A percentile compares a stretch with the other conserved stretches of the same genome.
Evolutionary conservation across 2,797 vertebrate species (phyloP).

Genomic region (Epinephelus coioides): DNA sequence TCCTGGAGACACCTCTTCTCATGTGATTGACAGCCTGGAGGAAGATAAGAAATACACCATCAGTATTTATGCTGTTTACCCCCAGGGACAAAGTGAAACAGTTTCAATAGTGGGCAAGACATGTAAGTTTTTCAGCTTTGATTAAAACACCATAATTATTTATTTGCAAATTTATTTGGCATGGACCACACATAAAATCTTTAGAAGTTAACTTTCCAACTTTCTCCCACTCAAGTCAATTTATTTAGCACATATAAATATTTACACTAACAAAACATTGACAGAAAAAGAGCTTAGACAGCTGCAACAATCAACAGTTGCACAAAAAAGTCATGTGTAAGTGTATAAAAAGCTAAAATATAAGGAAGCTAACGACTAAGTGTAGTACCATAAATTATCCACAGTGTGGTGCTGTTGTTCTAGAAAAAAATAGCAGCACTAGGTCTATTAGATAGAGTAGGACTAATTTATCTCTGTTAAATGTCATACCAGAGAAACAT

Average conservation of each 20-base stretch:
- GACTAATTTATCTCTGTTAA: background rate
- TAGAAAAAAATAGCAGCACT: background rate
- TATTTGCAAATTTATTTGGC: background rate
- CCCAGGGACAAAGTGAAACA: conserved; percentile 86
- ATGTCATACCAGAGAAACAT: background rate
- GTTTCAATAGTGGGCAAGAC: conserved; percentile 88
- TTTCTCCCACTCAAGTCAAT: background rate
- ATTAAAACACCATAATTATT: conserved; percentile 10
- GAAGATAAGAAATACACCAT: conserved; percentile 90
- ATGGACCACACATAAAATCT: no score
- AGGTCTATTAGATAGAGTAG: background rate
- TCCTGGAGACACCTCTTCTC: conserved; percentile 84
- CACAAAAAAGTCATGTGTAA: background rate
- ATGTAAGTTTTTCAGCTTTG: conserved; percentile 77
- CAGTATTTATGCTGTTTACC: conserved; percentile 88
- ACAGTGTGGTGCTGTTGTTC: conserved; percentile 64
- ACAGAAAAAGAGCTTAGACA: background rate
- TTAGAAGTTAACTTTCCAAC: background rate
- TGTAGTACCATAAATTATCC: conserved; percentile 60
- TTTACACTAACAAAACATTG: background rate
- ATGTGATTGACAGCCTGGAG: conserved; percentile 89
- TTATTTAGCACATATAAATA: background rate
- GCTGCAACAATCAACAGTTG: background rate
- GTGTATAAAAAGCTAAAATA: background rate
- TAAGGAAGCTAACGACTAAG: background rate